Percentiles rank a stretch among this genome's conserved stretches.
Evolutionary conservation across 2,113 vertebrate genomes (phyloP).

Genomic region (Leptodactylus fuscus): DNA sequence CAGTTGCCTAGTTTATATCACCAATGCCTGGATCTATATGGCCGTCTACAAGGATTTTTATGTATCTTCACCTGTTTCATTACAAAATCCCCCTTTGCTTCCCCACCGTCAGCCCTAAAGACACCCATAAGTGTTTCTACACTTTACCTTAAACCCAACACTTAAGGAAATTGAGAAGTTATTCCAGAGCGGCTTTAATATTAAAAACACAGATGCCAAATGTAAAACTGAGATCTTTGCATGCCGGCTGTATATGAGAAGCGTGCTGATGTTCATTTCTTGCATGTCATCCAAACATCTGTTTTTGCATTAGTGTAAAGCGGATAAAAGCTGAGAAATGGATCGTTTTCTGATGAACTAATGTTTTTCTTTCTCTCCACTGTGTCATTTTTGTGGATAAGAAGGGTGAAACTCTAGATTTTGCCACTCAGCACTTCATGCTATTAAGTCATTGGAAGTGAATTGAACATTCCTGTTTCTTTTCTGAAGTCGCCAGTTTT

Average conservation of each 20-base stretch:
- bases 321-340: slow-evolving; percentile 19
- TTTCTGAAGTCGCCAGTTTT: slow-evolving; percentile 2
- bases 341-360: slow-evolving; percentile 46
- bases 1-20: too few species aligned
- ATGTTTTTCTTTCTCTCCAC: slow-evolving; percentile 51
- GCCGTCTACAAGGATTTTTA: background rate
- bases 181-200: background rate
- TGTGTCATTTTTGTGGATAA: slow-evolving; percentile 49
- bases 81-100: background rate
- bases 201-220: slow-evolving; percentile 8
- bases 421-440: slow-evolving; percentile 38
- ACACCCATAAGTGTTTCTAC: background rate
- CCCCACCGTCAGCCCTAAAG: background rate
- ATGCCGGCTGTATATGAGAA: slow-evolving; percentile 6
- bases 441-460: slow-evolving; percentile 28
- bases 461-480: slow-evolving; percentile 34
- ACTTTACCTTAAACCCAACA: background rate
- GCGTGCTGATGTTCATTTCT: slow-evolving; percentile 30
- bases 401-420: slow-evolving; percentile 42
- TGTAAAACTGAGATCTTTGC: background rate
- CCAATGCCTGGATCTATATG: too few species aligned
- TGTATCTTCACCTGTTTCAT: background rate
- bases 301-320: slow-evolving; percentile 47
- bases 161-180: slow-evolving; percentile 15
- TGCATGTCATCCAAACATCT: slow-evolving; percentile 50